Conservation (phyloP, 2,888 invertebrate species). For the Pseudanteris insignis region DNA sequence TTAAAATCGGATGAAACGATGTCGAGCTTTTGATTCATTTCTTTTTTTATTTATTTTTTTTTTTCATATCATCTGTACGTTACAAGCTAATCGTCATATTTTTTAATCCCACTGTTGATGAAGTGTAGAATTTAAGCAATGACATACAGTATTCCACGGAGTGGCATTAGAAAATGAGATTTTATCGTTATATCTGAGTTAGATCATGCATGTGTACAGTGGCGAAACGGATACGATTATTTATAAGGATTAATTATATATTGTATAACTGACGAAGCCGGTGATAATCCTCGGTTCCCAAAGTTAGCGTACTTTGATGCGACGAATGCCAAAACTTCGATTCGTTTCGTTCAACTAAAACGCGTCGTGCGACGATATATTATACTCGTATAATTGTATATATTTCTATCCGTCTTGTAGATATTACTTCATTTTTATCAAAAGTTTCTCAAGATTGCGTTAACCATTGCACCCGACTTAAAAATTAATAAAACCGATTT, state of each 20-base stretch:
- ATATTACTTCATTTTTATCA: conserved; percentile 32
- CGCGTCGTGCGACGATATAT: conserved; percentile 30
- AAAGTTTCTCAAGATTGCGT: conserved; percentile 36
- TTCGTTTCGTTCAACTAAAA: conserved; percentile 17
- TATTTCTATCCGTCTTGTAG: conserved; percentile 39
- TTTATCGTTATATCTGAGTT: conserved; percentile 60
- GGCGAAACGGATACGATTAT: conserved; percentile 49
- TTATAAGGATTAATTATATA: conserved; percentile 36
- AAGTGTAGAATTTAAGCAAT: conserved; percentile 54
- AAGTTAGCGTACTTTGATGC: conserved; percentile 3
- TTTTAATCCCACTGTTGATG: conserved; percentile 46
- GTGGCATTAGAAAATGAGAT: conserved; percentile 60
- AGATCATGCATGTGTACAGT: conserved; percentile 63
- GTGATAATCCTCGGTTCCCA: conserved; percentile 19
- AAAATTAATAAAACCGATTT: no score
- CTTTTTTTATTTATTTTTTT: no score
- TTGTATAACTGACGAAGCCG: conserved; percentile 19
- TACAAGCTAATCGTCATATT: conserved; percentile 35
- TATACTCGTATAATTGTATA: conserved; percentile 7
- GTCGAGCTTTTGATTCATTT: conserved; percentile 34
- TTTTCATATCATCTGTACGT: conserved; percentile 39
- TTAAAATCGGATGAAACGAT: conserved; percentile 3
- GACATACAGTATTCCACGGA: conserved; percentile 61
- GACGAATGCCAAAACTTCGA: conserved; percentile 34
- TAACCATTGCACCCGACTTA: no score